phyloP scores from a whole-genome alignment of 2,888 invertebrate genomes.

The Phrixothrix hirtus region DNA sequence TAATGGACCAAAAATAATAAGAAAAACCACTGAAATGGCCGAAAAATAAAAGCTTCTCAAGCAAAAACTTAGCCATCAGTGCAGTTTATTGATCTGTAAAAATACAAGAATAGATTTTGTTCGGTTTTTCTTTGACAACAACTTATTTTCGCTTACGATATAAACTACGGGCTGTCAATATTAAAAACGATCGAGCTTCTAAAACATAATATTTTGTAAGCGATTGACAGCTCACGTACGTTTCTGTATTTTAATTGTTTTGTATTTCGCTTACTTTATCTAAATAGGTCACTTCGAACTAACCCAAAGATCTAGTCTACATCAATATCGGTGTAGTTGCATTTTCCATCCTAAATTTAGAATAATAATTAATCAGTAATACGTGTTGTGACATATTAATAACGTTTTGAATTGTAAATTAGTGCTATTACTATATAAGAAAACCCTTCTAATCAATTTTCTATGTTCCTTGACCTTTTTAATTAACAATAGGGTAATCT shows the following conservation, averaged over 20 bases:
- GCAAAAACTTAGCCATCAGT: constrained; percentile 4
- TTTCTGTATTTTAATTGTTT: constrained; percentile 3
- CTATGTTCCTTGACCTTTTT: no score
- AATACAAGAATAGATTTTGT: constrained; percentile 8
- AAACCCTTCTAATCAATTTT: no score
- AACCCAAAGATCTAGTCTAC: no score
- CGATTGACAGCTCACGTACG: constrained; percentile 16
- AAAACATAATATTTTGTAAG: constrained; percentile 19
- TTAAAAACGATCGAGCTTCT: constrained; percentile 20
- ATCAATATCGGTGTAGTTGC: no score
- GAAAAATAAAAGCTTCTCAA: not conserved
- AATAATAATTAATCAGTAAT: no score
- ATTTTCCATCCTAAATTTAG: no score
- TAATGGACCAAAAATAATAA: not conserved
- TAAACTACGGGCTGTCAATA: constrained; percentile 23
- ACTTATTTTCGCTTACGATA: constrained; percentile 11
- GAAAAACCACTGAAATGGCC: not conserved
- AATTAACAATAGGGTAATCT: no score
- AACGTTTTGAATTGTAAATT: no score
- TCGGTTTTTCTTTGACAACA: constrained; percentile 17
- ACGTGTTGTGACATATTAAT: no score
- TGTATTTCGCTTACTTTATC: constrained; percentile 5
- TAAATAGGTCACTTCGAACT: no score
- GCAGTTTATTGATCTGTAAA: constrained; percentile 10
- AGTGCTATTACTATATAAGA: no score